A percentile compares a stretch with the other conserved stretches of the same genome.
These are phyloP conservation scores for Blastomussa wellsi DNA, from an alignment of 92 coral and sea anemone species.

Conservation along the genomic window DNA sequence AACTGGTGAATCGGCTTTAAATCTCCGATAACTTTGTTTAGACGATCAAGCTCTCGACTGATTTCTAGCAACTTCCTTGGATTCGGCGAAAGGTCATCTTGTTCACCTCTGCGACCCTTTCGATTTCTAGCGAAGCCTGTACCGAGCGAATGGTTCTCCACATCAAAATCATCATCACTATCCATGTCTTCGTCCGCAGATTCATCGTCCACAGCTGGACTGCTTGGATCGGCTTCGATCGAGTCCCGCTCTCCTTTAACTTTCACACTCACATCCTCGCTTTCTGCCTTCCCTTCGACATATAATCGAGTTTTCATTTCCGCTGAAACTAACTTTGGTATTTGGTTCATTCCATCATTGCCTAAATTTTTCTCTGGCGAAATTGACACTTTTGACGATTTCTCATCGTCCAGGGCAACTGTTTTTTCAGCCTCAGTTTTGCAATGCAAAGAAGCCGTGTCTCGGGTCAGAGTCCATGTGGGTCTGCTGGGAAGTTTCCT, in stretches of 20 bases:
- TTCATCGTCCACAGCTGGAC: slow-evolving; percentile 53
- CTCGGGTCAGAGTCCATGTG: slow-evolving; percentile 47
- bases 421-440: slow-evolving; percentile 7
- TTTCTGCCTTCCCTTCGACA: background rate
- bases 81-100: slow-evolving; percentile 95
- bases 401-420: slow-evolving; percentile 6
- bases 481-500: slow-evolving; percentile 37
- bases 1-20: slow-evolving; percentile 93
- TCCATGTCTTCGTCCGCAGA: slow-evolving; percentile 82
- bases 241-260: slow-evolving; percentile 17
- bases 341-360: slow-evolving; percentile 37
- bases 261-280: background rate
- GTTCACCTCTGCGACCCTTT: slow-evolving; percentile 92
- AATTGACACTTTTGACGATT: slow-evolving; percentile 37
- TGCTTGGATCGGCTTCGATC: slow-evolving; percentile 27
- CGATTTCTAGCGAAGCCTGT: slow-evolving; percentile 72
- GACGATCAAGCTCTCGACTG: slow-evolving; percentile 87
- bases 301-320: slow-evolving; percentile 58
- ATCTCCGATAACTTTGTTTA: slow-evolving; percentile 85
- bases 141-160: slow-evolving; percentile 66
- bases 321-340: slow-evolving; percentile 71
- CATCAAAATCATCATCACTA: slow-evolving; percentile 87
- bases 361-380: slow-evolving; percentile 58
- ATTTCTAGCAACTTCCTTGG: slow-evolving; percentile 89
- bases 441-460: slow-evolving; percentile 10